Conservation (phyloP, 2,797 vertebrate genomes). For the Aulostomus chinensis region DNA sequence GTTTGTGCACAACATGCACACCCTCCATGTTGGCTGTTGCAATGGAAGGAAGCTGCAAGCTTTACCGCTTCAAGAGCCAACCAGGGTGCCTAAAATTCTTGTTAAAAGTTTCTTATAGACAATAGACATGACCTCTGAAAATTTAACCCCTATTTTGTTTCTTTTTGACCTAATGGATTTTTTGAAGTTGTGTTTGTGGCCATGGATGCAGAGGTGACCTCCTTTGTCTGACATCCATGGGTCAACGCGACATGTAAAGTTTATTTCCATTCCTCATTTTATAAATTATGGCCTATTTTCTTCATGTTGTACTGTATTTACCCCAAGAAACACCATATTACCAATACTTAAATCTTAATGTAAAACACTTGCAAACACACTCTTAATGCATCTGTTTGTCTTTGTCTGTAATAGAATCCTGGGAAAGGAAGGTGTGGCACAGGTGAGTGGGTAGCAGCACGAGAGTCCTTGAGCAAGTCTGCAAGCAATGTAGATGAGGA, state of each 20-base stretch:
- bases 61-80: not conserved
- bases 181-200: no score
- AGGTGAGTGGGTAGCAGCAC: not conserved
- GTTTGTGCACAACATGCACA: slow-evolving; percentile 13
- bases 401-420: not conserved
- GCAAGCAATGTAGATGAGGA: not conserved
- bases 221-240: not conserved
- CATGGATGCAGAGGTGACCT: not conserved
- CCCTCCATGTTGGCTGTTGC: slow-evolving; percentile 22
- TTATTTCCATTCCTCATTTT: not conserved
- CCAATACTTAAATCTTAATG: no score
- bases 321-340: no score
- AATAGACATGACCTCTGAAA: no score
- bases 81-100: not conserved
- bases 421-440: not conserved
- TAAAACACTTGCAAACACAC: no score
- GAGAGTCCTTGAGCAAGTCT: not conserved
- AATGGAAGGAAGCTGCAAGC: not conserved
- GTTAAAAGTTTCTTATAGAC: no score
- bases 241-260: not conserved
- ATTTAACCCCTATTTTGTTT: not conserved
- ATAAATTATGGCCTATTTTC: no score
- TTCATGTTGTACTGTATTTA: no score
- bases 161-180: no score
- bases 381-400: not conserved